Evolutionary conservation across 2,113 vertebrate genomes (phyloP).

Genomic region (Carollia perspicillata): DNA sequence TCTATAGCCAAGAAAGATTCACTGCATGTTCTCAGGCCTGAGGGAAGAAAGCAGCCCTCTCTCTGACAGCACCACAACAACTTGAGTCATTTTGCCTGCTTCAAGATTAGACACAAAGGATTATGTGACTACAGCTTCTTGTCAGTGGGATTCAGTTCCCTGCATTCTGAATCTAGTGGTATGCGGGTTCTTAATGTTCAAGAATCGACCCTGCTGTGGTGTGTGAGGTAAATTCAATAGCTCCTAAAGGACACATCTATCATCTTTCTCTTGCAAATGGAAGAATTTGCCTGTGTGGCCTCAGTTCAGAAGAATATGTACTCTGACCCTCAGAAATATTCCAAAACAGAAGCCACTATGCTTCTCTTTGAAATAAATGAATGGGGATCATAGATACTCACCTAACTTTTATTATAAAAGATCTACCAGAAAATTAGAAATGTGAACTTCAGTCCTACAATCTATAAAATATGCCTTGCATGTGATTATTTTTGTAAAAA

Average conservation of each 20-base stretch:
- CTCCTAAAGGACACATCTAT: neutral
- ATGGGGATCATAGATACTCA: neutral
- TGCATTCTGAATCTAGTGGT: neutral
- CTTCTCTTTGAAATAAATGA: slow-evolving; percentile 20
- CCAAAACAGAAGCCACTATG: neutral
- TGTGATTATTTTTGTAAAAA: neutral
- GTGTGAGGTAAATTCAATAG: neutral
- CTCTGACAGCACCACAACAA: neutral
- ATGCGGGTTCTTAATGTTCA: neutral
- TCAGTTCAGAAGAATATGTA: neutral
- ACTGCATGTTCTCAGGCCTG: neutral
- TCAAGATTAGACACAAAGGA: neutral
- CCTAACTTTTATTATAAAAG: neutral
- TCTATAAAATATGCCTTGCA: neutral
- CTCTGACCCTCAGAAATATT: neutral
- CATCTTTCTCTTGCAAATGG: neutral
- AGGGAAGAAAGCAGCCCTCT: neutral
- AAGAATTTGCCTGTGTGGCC: neutral
- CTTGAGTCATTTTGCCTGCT: neutral
- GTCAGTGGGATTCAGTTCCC: neutral
- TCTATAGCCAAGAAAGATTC: neutral
- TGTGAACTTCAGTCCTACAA: neutral
- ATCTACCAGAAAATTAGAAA: neutral
- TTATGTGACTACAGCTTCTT: neutral
- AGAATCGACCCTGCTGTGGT: neutral